phyloP scores from a whole-genome alignment of 1,140 invertebrate genomes.

The Propsilocerus akamusi region DNA sequence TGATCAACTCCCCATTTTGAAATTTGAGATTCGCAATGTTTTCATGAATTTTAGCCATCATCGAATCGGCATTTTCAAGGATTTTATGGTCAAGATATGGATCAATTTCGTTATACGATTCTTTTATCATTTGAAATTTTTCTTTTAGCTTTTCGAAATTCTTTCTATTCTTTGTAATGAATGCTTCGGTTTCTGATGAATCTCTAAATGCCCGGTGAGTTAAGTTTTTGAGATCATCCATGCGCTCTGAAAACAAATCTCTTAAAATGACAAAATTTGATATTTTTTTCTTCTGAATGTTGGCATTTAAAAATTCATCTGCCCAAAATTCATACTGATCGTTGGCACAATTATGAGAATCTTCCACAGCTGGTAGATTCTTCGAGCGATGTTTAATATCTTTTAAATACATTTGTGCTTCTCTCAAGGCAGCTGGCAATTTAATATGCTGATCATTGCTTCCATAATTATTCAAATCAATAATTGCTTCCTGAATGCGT shows the following conservation, averaged over 20 bases:
- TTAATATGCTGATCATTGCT: conserved; percentile 17
- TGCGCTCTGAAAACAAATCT: conserved; percentile 16
- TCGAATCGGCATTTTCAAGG: conserved; percentile 13
- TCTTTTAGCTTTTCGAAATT: conserved; percentile 22
- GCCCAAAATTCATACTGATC: conserved; percentile 16
- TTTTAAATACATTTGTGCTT: conserved; percentile 18
- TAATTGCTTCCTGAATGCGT: conserved; percentile 13
- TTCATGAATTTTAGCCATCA: conserved; percentile 9
- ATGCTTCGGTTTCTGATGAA: background rate
- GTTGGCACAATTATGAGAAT: conserved; percentile 16
- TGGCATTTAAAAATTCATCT: conserved; percentile 18
- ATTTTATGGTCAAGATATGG: conserved; percentile 4
- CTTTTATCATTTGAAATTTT: conserved; percentile 33
- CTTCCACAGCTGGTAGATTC: conserved; percentile 14
- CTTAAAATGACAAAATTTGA: conserved; percentile 19
- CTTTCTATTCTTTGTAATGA: conserved; percentile 9
- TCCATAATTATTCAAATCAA: conserved; percentile 15
- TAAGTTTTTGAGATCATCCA: conserved; percentile 15
- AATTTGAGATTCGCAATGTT: conserved; percentile 8
- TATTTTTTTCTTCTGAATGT: conserved; percentile 20
- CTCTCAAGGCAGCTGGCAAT: conserved; percentile 17
- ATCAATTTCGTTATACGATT: conserved; percentile 7
- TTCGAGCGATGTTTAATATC: conserved; percentile 15
- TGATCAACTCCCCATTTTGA: conserved; percentile 6
- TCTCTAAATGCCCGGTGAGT: background rate